Evolutionary conservation across 64 coral and sea anemone species (phyloP), one percentile per base, ranked within the genome.

Genomic region (Pachyseris speciosa): DNA sequence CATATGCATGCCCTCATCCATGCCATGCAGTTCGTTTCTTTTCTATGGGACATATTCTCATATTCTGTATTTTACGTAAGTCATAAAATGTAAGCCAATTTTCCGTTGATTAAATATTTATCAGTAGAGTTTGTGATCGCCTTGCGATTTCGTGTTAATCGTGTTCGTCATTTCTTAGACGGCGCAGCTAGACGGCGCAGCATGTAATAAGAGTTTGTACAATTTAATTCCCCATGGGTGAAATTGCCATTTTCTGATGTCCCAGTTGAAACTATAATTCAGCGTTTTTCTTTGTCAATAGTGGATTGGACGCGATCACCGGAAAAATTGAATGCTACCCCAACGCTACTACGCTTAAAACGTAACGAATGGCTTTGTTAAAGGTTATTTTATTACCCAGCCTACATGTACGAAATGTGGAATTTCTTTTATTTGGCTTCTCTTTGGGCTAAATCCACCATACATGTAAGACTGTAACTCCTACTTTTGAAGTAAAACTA

Each of bases 41-140:
- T 38, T 7, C n/a, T n/a, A n/a, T n/a, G n/a, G n/a, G 22, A 24
- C 58, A 37, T 61, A 25, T n/a, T 22, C 22, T 81, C 34, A 27
- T 63, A 40, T 61, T 36, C 53, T 39, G 17, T 38, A 58, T 60
- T 38, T 81, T 81, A 26, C 31, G 22, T 61, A 15, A 28, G 33
- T 59, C 33, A 30, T 36, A 34, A 39, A 40, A 81, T 81, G 51
- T 81, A 39, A 58, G 33, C 77, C 33, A 58, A 61, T 37, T 52
- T 37, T 60, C n/a, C 77, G 28, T 81, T 39, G 51, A 61, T 60
- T 81, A 37, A 40, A 61, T 60, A 38, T 81, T 81, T 39, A 81
- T 81, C 22, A 39, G 51, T 38, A 17, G 9, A 40, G 17, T 37
- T 58, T 57, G 9, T 25, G 8, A 13, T 61, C 33, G 36, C 33